A percentile compares a stretch with the other conserved stretches of the same genome.
Conservation (phyloP, 2,888 invertebrate genomes). For the Drosophila subquinaria region DNA sequence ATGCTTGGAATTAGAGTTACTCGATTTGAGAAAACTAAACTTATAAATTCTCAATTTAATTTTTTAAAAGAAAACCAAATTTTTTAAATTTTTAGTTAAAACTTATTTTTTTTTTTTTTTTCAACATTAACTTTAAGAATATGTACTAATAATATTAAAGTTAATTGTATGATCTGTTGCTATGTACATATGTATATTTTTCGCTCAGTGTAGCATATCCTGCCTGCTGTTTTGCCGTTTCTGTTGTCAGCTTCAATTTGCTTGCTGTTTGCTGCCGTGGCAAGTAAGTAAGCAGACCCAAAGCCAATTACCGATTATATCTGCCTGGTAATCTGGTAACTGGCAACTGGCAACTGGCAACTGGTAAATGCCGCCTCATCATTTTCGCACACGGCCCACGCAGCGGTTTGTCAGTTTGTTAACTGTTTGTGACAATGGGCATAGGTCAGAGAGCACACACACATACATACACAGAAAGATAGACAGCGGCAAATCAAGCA, state of each 20-base stretch:
- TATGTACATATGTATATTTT: neutral
- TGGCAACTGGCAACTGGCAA: slow-evolving; percentile 41
- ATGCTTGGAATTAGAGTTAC: too few species aligned
- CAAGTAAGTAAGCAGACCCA: slow-evolving; percentile 27
- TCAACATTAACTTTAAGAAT: too few species aligned
- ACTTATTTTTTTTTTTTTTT: neutral
- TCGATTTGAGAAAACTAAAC: neutral
- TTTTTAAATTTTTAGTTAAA: neutral
- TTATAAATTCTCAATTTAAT: neutral
- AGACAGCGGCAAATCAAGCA: slow-evolving; percentile 48
- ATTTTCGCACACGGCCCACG: slow-evolving; percentile 33
- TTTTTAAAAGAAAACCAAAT: neutral
- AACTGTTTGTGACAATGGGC: slow-evolving; percentile 60
- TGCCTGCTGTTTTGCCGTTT: slow-evolving; percentile 38
- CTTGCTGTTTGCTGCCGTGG: slow-evolving; percentile 45
- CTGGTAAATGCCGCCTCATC: slow-evolving; percentile 53
- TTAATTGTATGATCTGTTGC: too few species aligned
- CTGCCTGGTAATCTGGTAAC: slow-evolving; percentile 53
- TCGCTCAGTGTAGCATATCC: slow-evolving; percentile 20
- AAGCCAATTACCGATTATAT: slow-evolving; percentile 77
- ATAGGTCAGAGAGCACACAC: slow-evolving; percentile 33
- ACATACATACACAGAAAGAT: slow-evolving; percentile 4
- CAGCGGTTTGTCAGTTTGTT: slow-evolving; percentile 49
- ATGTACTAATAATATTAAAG: too few species aligned
- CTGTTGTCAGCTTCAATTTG: slow-evolving; percentile 38